phyloP scores from a whole-genome alignment of 2,113 vertebrate species.

The Dermatemys mawii region DNA sequence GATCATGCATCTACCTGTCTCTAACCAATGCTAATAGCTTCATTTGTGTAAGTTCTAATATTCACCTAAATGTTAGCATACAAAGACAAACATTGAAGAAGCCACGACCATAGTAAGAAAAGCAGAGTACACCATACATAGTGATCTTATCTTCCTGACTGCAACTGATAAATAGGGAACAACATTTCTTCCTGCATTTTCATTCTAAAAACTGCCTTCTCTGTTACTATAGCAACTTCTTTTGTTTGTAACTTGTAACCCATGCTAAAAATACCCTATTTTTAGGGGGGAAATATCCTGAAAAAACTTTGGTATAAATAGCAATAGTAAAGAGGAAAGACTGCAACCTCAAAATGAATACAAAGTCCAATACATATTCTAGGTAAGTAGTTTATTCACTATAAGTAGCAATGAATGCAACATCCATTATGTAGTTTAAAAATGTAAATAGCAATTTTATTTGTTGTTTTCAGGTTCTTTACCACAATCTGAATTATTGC shows the following conservation, averaged over 20 bases:
- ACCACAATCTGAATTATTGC: constrained; percentile 35
- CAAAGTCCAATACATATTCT: constrained; percentile 52
- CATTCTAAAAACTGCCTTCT: constrained; percentile 65
- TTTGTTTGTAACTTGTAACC: constrained; percentile 75
- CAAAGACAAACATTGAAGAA: neutral
- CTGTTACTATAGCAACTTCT: constrained; percentile 82
- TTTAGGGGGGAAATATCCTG: constrained; percentile 58
- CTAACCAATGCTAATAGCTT: neutral
- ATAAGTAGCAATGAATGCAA: constrained; percentile 50
- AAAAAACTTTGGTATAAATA: constrained; percentile 61
- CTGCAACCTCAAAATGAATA: constrained; percentile 56
- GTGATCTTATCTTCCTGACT: constrained; percentile 41
- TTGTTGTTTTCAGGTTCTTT: constrained; percentile 44
- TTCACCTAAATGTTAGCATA: neutral
- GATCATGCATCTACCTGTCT: neutral
- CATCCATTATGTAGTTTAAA: constrained; percentile 49
- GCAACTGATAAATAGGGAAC: constrained; percentile 52
- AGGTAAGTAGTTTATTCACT: constrained; percentile 47
- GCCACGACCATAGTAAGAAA: neutral
- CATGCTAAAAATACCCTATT: constrained; percentile 71
- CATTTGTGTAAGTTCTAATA: constrained; percentile 15
- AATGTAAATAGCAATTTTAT: constrained; percentile 61
- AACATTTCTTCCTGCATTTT: constrained; percentile 57
- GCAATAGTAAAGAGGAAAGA: constrained; percentile 59
- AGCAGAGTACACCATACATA: neutral